A percentile compares a stretch with the other conserved stretches of the same genome.
These are phyloP conservation scores for Varroa destructor DNA, from an alignment of 1,140 invertebrate genomes.

Conservation along the genomic window DNA sequence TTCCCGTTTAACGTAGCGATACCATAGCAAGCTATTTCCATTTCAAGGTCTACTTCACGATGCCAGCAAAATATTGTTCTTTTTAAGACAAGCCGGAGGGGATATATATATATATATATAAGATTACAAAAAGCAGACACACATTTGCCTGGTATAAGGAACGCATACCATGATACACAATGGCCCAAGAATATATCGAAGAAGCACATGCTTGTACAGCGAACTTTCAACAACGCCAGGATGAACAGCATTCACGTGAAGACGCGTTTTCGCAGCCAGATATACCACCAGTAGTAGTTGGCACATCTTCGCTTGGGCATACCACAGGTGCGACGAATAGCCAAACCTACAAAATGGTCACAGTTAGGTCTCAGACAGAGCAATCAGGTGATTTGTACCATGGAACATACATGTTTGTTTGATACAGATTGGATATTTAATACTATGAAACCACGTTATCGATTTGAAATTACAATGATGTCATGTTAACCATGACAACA, in stretches of 20 bases:
- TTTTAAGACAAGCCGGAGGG: no score
- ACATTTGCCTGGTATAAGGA: background rate
- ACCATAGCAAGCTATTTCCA: no score
- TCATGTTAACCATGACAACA: no score
- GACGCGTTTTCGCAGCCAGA: background rate
- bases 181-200: constrained; percentile 1
- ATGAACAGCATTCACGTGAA: constrained; percentile 4
- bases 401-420: background rate
- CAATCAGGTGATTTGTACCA: background rate
- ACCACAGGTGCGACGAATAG: constrained; percentile 10
- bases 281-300: constrained; percentile 9
- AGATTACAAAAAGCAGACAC: no score
- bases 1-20: no score
- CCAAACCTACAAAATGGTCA: background rate
- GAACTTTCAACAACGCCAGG: constrained; percentile 17
- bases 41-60: no score
- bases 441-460: no score
- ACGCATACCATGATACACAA: constrained; percentile 11
- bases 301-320: constrained; percentile 18
- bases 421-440: no score
- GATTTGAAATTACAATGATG: no score
- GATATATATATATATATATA: no score
- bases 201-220: background rate
- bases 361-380: background rate
- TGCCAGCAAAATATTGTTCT: no score